Evolutionary conservation across 2,888 invertebrate genomes (phyloP).

Genomic region (Drosophila basisetae): DNA sequence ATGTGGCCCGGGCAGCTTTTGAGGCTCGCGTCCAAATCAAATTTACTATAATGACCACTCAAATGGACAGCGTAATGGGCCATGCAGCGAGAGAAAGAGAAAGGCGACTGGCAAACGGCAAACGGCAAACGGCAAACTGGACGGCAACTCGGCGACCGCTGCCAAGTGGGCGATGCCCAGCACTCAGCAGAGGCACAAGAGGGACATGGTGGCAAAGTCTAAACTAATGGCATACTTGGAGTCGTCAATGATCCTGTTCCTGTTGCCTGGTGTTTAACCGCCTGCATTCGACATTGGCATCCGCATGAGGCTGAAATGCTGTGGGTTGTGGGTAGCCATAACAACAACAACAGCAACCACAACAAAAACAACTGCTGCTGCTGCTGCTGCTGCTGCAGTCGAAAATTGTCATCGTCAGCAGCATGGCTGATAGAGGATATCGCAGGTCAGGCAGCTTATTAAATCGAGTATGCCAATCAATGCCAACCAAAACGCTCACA

Average conservation of each 20-base stretch:
- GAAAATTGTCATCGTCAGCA: constrained; percentile 23
- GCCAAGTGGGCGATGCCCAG: constrained; percentile 61
- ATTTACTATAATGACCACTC: constrained; percentile 79
- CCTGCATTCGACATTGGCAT: constrained; percentile 13
- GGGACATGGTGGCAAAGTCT: constrained; percentile 6
- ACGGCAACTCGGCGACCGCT: constrained; percentile 25
- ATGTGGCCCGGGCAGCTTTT: constrained; percentile 68
- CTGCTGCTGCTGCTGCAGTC: constrained; percentile 15
- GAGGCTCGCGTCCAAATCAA: constrained; percentile 78
- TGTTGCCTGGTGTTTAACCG: constrained; percentile 6
- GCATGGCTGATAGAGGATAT: constrained; percentile 27
- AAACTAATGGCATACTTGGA: constrained; percentile 41
- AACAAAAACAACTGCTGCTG: background rate
- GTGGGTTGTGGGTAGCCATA: constrained; percentile 47
- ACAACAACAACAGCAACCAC: background rate
- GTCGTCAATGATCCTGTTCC: constrained; percentile 41
- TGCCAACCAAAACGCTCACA: constrained; percentile 3
- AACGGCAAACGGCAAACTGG: constrained; percentile 43
- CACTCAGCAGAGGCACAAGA: background rate
- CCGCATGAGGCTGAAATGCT: constrained; percentile 29
- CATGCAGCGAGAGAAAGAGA: constrained; percentile 55
- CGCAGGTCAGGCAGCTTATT: constrained; percentile 44
- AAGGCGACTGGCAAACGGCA: constrained; percentile 14
- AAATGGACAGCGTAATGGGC: constrained; percentile 80
- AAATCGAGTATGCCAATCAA: constrained; percentile 37